Conservation (phyloP, 2,797 vertebrate species). For the Chaunax sp. region DNA sequence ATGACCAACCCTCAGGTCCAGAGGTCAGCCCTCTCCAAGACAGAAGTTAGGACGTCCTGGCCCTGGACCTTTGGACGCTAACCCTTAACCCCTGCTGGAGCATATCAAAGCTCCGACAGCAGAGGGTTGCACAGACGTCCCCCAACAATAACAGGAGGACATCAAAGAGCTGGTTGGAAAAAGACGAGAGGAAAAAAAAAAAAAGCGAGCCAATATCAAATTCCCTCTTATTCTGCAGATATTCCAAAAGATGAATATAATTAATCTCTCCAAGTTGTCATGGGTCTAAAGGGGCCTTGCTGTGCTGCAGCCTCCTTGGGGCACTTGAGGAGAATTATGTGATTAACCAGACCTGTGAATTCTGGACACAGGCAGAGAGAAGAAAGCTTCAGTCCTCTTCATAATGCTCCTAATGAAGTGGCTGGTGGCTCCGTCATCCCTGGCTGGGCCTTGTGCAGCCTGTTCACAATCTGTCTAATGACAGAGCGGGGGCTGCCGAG, state of each 20-base stretch:
- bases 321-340: constrained; percentile 95
- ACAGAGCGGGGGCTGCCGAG: constrained; percentile 94
- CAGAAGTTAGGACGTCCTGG: constrained; percentile 83
- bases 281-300: constrained; percentile 91
- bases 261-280: constrained; percentile 95
- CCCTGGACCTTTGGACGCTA: constrained; percentile 82
- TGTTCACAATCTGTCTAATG: constrained; percentile 98
- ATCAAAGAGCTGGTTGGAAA: constrained; percentile 83
- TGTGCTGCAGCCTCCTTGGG: constrained; percentile 90
- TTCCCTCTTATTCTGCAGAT: constrained; percentile 83
- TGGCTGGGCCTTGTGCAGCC: constrained; percentile 95
- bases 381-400: constrained; percentile 91
- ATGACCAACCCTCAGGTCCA: constrained; percentile 79
- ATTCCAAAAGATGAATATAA: constrained; percentile 91
- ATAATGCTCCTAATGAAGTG: constrained; percentile 99
- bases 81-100: constrained; percentile 83
- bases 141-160: constrained; percentile 84
- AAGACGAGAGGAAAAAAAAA: constrained; percentile 73
- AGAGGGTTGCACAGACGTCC: constrained; percentile 80
- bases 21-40: constrained; percentile 83
- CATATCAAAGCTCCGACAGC: constrained; percentile 82
- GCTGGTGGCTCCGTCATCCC: constrained; percentile 95
- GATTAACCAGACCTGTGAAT: constrained; percentile 98
- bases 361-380: constrained; percentile 91
- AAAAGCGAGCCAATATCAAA: constrained; percentile 82